Evolutionary conservation across 2,797 vertebrate genomes (phyloP).

Genomic region (Moxostoma hubbsi): DNA sequence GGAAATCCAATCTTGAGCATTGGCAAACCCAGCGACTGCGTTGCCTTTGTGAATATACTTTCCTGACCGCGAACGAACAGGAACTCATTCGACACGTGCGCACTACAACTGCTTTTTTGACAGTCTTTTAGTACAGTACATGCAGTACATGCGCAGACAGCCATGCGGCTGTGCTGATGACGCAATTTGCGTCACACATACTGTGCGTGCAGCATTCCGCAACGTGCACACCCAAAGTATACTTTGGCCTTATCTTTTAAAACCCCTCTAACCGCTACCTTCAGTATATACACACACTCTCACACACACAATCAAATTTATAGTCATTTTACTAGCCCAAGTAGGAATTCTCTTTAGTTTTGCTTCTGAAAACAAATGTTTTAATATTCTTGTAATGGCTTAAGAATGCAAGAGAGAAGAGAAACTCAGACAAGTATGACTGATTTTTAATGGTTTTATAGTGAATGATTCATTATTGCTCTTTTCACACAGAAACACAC

Average conservation of each 20-base stretch:
- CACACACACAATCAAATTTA: constrained; percentile 28
- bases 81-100: too few species aligned
- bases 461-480: constrained; percentile 48
- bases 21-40: constrained; percentile 37
- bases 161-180: too few species aligned
- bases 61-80: too few species aligned
- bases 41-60: too few species aligned
- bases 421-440: constrained; percentile 54
- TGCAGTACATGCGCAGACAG: too few species aligned
- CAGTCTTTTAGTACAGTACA: too few species aligned
- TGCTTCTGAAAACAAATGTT: constrained; percentile 57
- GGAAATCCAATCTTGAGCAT: constrained; percentile 46
- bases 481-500: background rate
- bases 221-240: too few species aligned
- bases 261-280: constrained; percentile 35
- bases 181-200: too few species aligned
- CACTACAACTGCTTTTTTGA: too few species aligned
- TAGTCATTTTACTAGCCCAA: constrained; percentile 43
- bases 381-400: constrained; percentile 57
- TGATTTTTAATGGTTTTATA: constrained; percentile 57
- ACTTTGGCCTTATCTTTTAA: constrained; percentile 10
- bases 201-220: too few species aligned
- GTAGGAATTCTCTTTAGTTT: constrained; percentile 47
- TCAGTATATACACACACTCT: background rate
- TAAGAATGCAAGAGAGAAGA: constrained; percentile 51